Evolutionary conservation across 2,888 invertebrate species (phyloP).

Genomic region (Limnephilus lunatus): DNA sequence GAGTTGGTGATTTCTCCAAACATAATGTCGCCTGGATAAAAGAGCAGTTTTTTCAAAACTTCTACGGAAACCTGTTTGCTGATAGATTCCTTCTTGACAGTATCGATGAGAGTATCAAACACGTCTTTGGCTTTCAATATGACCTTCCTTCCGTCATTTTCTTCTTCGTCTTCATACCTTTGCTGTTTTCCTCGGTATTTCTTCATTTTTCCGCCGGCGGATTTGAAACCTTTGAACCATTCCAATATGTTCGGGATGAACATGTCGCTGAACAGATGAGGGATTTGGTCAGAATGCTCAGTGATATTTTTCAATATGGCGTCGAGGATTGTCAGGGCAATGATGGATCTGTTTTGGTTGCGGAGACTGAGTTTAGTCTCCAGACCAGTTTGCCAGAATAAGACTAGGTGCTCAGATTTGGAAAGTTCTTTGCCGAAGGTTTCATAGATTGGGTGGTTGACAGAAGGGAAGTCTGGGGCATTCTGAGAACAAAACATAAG

Average conservation of each 20-base stretch:
- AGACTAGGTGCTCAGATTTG: slow-evolving; percentile 74
- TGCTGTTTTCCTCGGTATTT: slow-evolving; percentile 52
- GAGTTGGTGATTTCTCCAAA: slow-evolving; percentile 85
- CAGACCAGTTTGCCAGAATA: slow-evolving; percentile 78
- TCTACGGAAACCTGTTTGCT: slow-evolving; percentile 77
- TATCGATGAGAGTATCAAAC: slow-evolving; percentile 75
- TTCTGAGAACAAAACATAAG: slow-evolving; percentile 73
- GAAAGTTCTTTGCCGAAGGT: slow-evolving; percentile 78
- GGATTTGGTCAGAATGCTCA: slow-evolving; percentile 74
- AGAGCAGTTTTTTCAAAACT: slow-evolving; percentile 80
- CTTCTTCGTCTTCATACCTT: slow-evolving; percentile 70
- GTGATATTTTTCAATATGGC: slow-evolving; percentile 76
- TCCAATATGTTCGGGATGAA: slow-evolving; percentile 81
- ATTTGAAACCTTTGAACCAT: slow-evolving; percentile 79
- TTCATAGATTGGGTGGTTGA: slow-evolving; percentile 82
- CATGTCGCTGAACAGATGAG: slow-evolving; percentile 80
- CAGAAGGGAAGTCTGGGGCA: slow-evolving; percentile 77
- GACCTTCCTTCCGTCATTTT: slow-evolving; percentile 76
- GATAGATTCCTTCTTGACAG: slow-evolving; percentile 75
- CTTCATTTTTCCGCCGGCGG: slow-evolving; percentile 75
- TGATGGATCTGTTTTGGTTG: slow-evolving; percentile 80
- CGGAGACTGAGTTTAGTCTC: slow-evolving; percentile 73
- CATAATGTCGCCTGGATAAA: slow-evolving; percentile 84
- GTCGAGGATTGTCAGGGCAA: slow-evolving; percentile 79
- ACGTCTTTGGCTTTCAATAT: slow-evolving; percentile 78